phyloP scores from a whole-genome alignment of 2,888 invertebrate genomes.

The Brassicogethes aeneus region DNA sequence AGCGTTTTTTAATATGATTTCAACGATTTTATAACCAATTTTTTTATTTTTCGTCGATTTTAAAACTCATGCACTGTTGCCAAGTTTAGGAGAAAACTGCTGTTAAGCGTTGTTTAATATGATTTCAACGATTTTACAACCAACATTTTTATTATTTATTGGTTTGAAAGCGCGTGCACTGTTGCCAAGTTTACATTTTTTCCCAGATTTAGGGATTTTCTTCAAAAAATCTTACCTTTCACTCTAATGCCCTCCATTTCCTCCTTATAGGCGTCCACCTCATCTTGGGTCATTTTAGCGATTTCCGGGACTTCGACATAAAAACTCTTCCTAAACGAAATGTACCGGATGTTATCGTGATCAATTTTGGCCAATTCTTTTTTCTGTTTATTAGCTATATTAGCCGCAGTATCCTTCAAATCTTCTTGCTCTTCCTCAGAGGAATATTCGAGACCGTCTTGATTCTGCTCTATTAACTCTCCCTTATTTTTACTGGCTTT shows the following conservation, averaged over 20 bases:
- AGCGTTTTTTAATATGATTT: too few relatives aligned
- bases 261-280: slow-evolving; percentile 74
- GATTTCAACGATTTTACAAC: too few relatives aligned
- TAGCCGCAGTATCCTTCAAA: slow-evolving; percentile 82
- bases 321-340: slow-evolving; percentile 77
- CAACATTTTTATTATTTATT: background rate
- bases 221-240: slow-evolving; percentile 56
- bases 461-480: slow-evolving; percentile 97
- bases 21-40: too few relatives aligned
- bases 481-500: slow-evolving; percentile 77
- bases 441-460: slow-evolving; percentile 95
- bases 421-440: slow-evolving; percentile 96
- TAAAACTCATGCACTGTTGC: too few relatives aligned
- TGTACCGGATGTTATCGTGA: slow-evolving; percentile 78
- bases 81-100: too few relatives aligned
- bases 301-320: slow-evolving; percentile 98
- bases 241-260: slow-evolving; percentile 94
- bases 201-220: too few relatives aligned
- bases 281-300: slow-evolving; percentile 79
- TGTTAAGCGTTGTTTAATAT: too few relatives aligned
- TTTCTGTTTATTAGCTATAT: slow-evolving; percentile 80
- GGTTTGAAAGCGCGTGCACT: too few relatives aligned
- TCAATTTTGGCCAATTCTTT: slow-evolving; percentile 92
- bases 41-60: too few relatives aligned
- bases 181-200: too few relatives aligned